A percentile compares a stretch with the other conserved stretches of the same genome.
Evolutionary conservation across 2,888 invertebrate species (phyloP).

Genomic region (Tineola bisselliella): DNA sequence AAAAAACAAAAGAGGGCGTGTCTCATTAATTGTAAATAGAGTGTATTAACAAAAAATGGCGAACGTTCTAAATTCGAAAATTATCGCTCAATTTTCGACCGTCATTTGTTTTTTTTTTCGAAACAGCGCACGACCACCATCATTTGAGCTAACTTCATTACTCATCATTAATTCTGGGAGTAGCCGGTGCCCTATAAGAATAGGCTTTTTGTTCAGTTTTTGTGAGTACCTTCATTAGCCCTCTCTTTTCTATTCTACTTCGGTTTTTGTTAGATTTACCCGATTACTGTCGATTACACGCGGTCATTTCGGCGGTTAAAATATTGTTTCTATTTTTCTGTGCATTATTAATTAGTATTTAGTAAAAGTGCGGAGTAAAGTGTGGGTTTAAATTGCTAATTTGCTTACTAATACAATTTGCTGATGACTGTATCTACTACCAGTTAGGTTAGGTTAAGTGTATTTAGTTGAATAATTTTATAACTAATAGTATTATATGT

Average conservation of each 20-base stretch:
- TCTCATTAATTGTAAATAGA: too few relatives aligned
- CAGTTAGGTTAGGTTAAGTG: too few relatives aligned
- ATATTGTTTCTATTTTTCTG: neutral
- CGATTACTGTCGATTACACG: neutral
- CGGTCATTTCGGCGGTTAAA: neutral
- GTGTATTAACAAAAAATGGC: too few relatives aligned
- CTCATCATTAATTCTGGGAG: slow-evolving; percentile 8
- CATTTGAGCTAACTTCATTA: neutral
- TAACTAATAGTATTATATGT: too few relatives aligned
- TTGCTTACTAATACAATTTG: too few relatives aligned
- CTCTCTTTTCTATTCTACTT: neutral
- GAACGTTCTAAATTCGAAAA: too few relatives aligned
- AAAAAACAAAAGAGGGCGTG: too few relatives aligned
- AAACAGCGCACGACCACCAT: neutral
- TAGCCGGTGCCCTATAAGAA: neutral
- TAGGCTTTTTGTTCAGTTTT: slow-evolving; percentile 4
- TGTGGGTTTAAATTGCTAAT: too few relatives aligned
- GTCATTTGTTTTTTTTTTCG: neutral
- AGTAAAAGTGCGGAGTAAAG: too few relatives aligned
- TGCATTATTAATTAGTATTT: too few relatives aligned
- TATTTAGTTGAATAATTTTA: too few relatives aligned
- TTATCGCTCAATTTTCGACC: neutral
- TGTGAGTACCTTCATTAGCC: slow-evolving; percentile 9
- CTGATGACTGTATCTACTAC: too few relatives aligned
- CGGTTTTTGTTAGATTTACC: neutral